Conservation (phyloP, 2,888 invertebrate species). For the Cybosia mesomella region DNA sequence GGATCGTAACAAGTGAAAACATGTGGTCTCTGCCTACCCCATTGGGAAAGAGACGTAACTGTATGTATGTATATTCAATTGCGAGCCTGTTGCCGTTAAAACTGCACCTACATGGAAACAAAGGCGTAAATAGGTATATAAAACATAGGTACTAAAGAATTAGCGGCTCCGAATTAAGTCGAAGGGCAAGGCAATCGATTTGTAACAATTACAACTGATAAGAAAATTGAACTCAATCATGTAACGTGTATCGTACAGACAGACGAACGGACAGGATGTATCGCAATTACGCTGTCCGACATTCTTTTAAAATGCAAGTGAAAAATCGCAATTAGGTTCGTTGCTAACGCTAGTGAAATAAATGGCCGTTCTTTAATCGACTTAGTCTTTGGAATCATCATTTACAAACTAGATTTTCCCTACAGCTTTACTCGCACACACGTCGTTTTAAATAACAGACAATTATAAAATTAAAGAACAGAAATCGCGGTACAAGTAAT, state of each 20-base stretch:
- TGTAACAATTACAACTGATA: constrained; percentile 48
- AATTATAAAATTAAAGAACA: too few relatives aligned
- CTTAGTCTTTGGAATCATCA: constrained; percentile 7
- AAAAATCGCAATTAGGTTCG: constrained; percentile 57
- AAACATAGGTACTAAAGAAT: constrained; percentile 46
- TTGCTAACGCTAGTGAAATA: constrained; percentile 29
- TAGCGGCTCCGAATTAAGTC: constrained; percentile 51
- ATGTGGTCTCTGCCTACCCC: too few relatives aligned
- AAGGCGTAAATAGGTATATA: background rate
- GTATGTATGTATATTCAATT: too few relatives aligned
- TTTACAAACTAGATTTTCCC: background rate
- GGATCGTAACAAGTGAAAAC: too few relatives aligned
- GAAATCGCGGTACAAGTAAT: too few relatives aligned
- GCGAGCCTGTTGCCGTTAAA: background rate
- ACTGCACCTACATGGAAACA: background rate
- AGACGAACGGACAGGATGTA: constrained; percentile 72
- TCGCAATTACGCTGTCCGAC: constrained; percentile 78
- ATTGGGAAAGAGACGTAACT: too few relatives aligned
- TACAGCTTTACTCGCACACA: background rate
- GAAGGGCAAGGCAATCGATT: constrained; percentile 42
- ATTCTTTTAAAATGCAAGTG: constrained; percentile 64
- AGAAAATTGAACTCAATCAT: constrained; percentile 53
- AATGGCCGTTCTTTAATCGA: constrained; percentile 16
- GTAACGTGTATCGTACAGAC: constrained; percentile 51
- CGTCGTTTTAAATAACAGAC: background rate